Percentiles rank a stretch among this genome's conserved stretches.
These are phyloP conservation scores for Eupithecia abbreviata DNA, from an alignment of 2,888 invertebrate species.

Conservation along the genomic window DNA sequence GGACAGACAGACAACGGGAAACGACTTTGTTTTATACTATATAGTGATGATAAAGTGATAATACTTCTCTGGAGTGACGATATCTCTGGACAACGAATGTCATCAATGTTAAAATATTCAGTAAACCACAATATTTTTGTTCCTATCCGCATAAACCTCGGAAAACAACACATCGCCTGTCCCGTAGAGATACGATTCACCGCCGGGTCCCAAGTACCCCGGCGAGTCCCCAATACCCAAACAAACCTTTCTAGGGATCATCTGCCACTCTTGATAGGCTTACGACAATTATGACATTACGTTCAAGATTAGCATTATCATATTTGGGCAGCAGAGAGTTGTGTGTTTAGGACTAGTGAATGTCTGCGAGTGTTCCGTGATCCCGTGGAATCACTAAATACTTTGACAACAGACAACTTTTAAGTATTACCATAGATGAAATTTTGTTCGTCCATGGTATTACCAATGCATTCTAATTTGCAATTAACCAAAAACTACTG, in stretches of 20 bases:
- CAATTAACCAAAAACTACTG: not conserved
- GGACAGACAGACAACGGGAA: too few species aligned
- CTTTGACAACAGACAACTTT: not conserved
- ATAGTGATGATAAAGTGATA: too few species aligned
- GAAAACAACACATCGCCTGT: not conserved
- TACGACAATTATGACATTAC: constrained; percentile 8
- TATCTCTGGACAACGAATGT: not conserved
- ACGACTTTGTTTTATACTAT: too few species aligned
- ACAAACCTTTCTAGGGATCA: constrained; percentile 13
- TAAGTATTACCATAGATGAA: too few species aligned
- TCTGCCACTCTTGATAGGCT: constrained; percentile 8
- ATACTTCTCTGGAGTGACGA: too few species aligned
- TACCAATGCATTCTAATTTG: not conserved
- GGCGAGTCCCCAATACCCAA: not conserved
- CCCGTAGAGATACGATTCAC: constrained; percentile 9
- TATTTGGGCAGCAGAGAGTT: constrained; percentile 5
- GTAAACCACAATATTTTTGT: not conserved
- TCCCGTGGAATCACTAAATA: not conserved
- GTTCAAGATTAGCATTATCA: constrained; percentile 9
- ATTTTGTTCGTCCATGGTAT: too few species aligned
- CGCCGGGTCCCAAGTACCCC: not conserved
- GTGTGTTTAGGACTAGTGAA: constrained; percentile 1
- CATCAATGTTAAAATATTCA: not conserved
- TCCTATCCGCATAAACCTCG: not conserved
- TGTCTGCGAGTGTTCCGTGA: not conserved